These are phyloP conservation scores for Gonatopus flavifemur DNA, from an alignment of 1,140 invertebrate genomes.

Conservation along the genomic window DNA sequence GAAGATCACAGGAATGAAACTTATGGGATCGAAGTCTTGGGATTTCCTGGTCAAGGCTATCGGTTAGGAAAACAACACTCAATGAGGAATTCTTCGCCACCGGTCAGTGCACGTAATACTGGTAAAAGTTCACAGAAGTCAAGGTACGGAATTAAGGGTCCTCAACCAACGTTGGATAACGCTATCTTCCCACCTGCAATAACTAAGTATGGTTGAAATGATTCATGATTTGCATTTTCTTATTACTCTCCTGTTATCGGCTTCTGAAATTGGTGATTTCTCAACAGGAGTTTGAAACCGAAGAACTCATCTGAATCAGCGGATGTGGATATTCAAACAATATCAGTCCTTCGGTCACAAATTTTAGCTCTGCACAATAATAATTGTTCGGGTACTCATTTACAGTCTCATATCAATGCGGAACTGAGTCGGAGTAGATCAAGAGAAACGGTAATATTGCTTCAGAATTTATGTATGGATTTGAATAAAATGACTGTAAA, in stretches of 20 bases:
- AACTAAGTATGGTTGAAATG: too few species aligned
- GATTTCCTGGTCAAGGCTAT: conserved; percentile 45
- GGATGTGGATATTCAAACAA: conserved; percentile 18
- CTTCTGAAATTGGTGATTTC: neutral
- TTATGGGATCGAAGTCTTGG: conserved; percentile 23
- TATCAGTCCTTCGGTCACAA: conserved; percentile 33
- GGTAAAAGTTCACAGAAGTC: neutral
- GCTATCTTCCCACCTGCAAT: too few species aligned
- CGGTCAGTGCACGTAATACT: neutral
- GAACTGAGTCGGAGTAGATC: conserved; percentile 31
- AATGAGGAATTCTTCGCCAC: conserved; percentile 5
- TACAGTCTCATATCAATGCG: conserved; percentile 49
- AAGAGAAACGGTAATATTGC: conserved; percentile 26
- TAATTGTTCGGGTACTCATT: conserved; percentile 38
- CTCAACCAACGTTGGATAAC: too few species aligned
- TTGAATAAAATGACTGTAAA: too few species aligned
- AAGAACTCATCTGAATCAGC: conserved; percentile 12
- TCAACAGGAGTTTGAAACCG: conserved; percentile 13
- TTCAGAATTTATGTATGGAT: too few species aligned
- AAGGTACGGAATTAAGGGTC: too few species aligned
- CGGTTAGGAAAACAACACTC: conserved; percentile 36
- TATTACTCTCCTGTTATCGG: too few species aligned
- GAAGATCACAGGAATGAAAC: conserved; percentile 43
- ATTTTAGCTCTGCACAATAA: conserved; percentile 44
- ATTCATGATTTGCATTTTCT: too few species aligned